Percentiles rank a stretch among this genome's conserved stretches.
phyloP scores from a whole-genome alignment of 2,113 vertebrate genomes.

The Varanus komodoensis region DNA sequence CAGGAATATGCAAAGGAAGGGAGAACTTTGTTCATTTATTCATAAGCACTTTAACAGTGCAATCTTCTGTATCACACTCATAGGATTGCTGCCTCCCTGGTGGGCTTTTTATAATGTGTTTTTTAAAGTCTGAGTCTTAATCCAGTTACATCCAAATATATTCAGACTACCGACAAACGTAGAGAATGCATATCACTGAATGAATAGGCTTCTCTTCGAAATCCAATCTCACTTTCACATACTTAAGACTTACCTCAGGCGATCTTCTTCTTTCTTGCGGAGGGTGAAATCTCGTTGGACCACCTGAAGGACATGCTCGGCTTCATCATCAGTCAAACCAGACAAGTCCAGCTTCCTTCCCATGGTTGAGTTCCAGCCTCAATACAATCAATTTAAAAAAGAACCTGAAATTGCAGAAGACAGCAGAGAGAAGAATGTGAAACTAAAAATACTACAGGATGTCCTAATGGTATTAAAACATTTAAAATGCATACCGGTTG shows the following conservation, averaged over 20 bases:
- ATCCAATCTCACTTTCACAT: not conserved
- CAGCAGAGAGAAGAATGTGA: not conserved
- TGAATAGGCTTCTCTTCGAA: not conserved
- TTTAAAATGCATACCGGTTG: not conserved
- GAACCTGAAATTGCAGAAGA: conserved; percentile 64
- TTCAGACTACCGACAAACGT: not conserved
- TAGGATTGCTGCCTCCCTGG: not conserved
- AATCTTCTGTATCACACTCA: not conserved
- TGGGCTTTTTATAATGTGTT: not conserved
- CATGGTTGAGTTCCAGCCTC: conserved; percentile 76
- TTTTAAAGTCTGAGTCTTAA: not conserved
- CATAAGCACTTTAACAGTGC: not conserved
- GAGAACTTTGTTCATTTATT: not conserved
- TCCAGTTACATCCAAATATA: not conserved
- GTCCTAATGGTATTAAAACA: not conserved
- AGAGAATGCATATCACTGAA: not conserved
- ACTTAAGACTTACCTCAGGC: conserved; percentile 85
- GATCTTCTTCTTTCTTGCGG: conserved; percentile 93
- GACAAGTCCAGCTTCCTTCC: conserved; percentile 96
- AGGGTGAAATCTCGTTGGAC: conserved; percentile 96
- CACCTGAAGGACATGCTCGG: conserved; percentile 94
- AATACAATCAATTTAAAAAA: not conserved
- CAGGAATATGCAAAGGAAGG: not conserved
- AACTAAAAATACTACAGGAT: conserved; percentile 6
- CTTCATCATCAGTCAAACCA: conserved; percentile 91